These are phyloP conservation scores for Gopherus evgoodei DNA, from an alignment of 2,113 vertebrate genomes.

Conservation along the genomic window DNA sequence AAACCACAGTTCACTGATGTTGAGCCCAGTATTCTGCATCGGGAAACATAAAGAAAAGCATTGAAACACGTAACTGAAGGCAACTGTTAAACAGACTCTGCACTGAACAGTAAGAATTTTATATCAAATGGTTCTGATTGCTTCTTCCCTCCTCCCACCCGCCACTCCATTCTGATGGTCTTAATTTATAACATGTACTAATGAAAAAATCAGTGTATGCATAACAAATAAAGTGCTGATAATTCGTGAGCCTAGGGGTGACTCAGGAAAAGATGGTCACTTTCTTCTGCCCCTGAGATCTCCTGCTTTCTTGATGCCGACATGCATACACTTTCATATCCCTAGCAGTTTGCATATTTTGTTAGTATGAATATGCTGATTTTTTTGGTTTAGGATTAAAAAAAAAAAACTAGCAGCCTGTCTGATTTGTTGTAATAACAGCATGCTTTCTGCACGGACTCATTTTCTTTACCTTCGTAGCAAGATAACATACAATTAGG, in stretches of 20 bases:
- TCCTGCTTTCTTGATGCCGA: constrained; percentile 13
- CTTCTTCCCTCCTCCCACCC: neutral
- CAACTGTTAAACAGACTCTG: neutral
- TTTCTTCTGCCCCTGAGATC: constrained; percentile 4
- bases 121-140: neutral
- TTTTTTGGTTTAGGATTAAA: constrained; percentile 31
- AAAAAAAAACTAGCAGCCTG: neutral
- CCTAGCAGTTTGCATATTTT: neutral
- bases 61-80: neutral
- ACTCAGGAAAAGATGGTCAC: neutral
- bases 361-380: neutral
- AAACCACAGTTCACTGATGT: neutral
- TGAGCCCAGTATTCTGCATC: accelerated
- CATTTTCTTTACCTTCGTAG: constrained; percentile 76
- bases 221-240: constrained; percentile 25
- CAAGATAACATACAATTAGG: constrained; percentile 76
- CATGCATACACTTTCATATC: neutral
- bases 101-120: neutral
- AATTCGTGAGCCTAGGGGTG: neutral
- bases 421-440: constrained; percentile 70
- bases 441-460: constrained; percentile 68
- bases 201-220: neutral
- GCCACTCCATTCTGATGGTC: neutral
- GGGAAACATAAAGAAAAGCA: neutral
- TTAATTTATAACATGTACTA: neutral